Base-by-base conservation (phyloP, 1,140 invertebrate genomes). In the Drosophila kurseongensis region DNA sequence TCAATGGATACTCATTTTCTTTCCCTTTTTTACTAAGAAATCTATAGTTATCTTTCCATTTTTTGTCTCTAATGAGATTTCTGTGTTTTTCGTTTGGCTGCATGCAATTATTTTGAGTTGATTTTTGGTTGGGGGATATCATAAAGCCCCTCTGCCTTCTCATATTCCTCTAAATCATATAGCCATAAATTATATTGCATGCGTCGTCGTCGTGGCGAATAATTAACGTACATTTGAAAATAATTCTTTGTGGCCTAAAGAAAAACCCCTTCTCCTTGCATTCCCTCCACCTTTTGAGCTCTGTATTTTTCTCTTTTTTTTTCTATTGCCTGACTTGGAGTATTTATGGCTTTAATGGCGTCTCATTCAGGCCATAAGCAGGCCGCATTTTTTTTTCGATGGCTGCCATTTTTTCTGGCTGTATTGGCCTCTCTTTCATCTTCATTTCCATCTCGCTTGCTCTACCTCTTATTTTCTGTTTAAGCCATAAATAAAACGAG, bases 221-320 rank as follows among this genome's bases (percentile, higher is more conserved):
- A 89, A 89, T 89, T 89, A 89, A 89, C 84, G 84, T 75, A 84
- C 88, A 89, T 89, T 89, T 90, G 80, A 83, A 84, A 89, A 89
- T 78, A 80, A 78, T 83, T 89, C 80, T 80, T 85, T 61, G 60
- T 61, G 35, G 65, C 77, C 60, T 40, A 47, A 44, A 67, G 48
- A 66, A 75, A 71, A 29, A 27, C 48, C 23, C 13, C 12, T 41
- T 13, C 14, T 13, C 29, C 16, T 32, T n/a, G 1, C 13, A 14
- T 32, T 45, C 10, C 48, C 9, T 0, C 16, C 13, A 12, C 29
- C 32, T 38, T 50, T 40, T 10, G n/a, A 10, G 8, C 38, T 36
- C 41, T 71, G 59, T 42, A 44, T 68, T 44, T 59, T 65, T 51
- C n/a, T n/a, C 18, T 60, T 38, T 66, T 68, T 48, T 71, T 71